Conservation (phyloP, 2,888 invertebrate genomes). For the Xestobium rufovillosum region DNA sequence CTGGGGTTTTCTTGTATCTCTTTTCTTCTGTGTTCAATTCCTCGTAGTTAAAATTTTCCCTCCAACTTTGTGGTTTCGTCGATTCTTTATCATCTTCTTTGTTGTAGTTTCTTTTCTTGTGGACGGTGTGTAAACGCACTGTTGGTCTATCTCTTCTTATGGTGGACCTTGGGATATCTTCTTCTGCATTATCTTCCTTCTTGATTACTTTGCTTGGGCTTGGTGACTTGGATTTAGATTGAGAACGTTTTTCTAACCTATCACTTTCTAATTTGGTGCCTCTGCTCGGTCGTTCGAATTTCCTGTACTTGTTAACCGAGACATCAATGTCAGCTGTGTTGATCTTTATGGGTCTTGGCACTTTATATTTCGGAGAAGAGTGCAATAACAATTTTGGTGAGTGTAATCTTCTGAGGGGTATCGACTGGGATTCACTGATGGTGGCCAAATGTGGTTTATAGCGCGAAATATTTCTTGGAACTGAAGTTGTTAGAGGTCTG, state of each 20-base stretch:
- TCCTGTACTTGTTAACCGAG: slow-evolving; percentile 56
- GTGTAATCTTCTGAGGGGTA: slow-evolving; percentile 45
- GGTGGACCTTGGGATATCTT: slow-evolving; percentile 36
- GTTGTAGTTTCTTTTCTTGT: slow-evolving; percentile 23
- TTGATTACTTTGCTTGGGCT: slow-evolving; percentile 34
- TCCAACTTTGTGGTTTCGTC: slow-evolving; percentile 46
- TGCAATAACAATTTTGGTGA: slow-evolving; percentile 49
- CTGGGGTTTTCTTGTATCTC: slow-evolving; percentile 47
- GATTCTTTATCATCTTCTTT: slow-evolving; percentile 37
- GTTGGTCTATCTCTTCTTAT: slow-evolving; percentile 68
- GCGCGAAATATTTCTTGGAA: slow-evolving; percentile 40
- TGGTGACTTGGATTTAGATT: slow-evolving; percentile 11
- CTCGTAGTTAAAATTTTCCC: slow-evolving; percentile 54
- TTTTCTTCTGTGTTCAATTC: slow-evolving; percentile 45
- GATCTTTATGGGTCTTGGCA: slow-evolving; percentile 62
- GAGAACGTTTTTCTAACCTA: not conserved
- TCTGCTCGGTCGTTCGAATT: slow-evolving; percentile 34
- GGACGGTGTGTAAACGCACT: slow-evolving; percentile 63
- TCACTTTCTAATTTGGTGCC: not conserved
- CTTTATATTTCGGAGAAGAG: slow-evolving; percentile 42
- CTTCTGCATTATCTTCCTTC: slow-evolving; percentile 46
- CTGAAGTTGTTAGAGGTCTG: slow-evolving; percentile 30
- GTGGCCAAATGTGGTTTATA: slow-evolving; percentile 70
- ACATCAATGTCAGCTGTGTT: slow-evolving; percentile 85
- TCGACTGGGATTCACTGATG: slow-evolving; percentile 55